These are phyloP conservation scores for Sorex araneus DNA, from an alignment of 2,113 vertebrate species.

Conservation along the genomic window DNA sequence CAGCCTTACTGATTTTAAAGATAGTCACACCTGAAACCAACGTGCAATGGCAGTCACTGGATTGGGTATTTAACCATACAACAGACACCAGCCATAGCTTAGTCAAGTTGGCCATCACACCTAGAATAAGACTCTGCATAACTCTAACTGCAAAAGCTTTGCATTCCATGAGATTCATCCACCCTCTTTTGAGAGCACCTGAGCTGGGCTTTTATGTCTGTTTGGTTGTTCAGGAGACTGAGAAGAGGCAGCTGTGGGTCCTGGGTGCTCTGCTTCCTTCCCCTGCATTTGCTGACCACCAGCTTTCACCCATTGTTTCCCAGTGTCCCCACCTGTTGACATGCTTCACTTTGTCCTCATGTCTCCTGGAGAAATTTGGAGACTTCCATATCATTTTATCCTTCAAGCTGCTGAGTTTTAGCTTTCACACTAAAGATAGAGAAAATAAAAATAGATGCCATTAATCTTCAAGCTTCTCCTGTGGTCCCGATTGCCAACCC, in stretches of 20 bases:
- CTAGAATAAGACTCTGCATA: background rate
- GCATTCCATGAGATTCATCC: accelerated
- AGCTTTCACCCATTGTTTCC: background rate
- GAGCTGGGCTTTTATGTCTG: background rate
- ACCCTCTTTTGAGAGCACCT: accelerated
- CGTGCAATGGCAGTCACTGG: background rate
- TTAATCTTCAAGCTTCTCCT: conserved; percentile 81
- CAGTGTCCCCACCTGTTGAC: background rate
- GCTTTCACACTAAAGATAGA: conserved; percentile 76
- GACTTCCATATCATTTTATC: conserved; percentile 71
- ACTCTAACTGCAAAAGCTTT: background rate
- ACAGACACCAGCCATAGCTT: too few species aligned
- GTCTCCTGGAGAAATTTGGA: background rate
- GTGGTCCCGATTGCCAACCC: conserved; percentile 72
- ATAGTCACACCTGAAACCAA: background rate
- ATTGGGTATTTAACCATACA: background rate
- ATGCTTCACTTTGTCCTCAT: background rate
- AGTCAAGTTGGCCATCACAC: too few species aligned
- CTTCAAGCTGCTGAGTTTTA: conserved; percentile 78
- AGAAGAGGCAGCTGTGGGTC: too few species aligned
- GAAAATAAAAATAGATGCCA: conserved; percentile 80
- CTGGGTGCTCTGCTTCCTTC: accelerated
- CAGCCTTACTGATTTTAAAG: background rate
- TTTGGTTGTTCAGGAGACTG: background rate
- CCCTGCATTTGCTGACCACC: background rate